Evolutionary conservation across 2,113 vertebrate genomes (phyloP), one percentile per base, ranked within the genome.

Genomic region (Triplophysa tibetana): DNA sequence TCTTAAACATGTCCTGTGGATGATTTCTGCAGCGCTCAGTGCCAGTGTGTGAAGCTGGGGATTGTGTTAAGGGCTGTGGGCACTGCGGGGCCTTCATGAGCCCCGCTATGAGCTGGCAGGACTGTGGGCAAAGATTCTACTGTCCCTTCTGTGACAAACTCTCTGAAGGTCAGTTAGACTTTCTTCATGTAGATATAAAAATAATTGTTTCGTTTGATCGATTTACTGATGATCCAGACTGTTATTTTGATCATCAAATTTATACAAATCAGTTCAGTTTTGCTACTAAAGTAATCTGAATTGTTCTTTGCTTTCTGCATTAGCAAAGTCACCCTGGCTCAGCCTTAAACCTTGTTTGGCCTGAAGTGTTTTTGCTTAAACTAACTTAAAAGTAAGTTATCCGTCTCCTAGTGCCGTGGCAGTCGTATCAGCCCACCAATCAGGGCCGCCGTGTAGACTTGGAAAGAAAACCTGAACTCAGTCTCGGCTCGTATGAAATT

Each of bases 111-210:
- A 73, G 84, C 81, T 94, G 93, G 92, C 91, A 92, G 85, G 93
- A 94, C 88, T 92, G 93, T 70, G 93, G 93, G 6, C 92, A 93
- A 78, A 90, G 91, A 68, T 93, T 93, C 84, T 85, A 85, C 84
- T 94, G 93, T 81, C 91, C 91, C 16, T 94, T 94, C 87, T 94
- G 93, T 54, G 89, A 90, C 8, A 89, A 90, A 79, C 85, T 92
- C 65, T 87, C 66, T 9, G 91, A 93, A 85, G 93, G 93, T 93
- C 62, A 79, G 72, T 66, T 21, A 52, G 41, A 26, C 38, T 76
- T 26, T 6, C 23, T 61, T 7, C 33, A 38, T 38, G 33, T 38
- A 38, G 0, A 11, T 2, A 2, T 60, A 13, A 16, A 29, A 24
- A 33, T 13, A 13, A 7, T 52, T 26, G 16, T 54, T 10, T 70